Base-by-base conservation (phyloP, 2,888 invertebrate species). In the Lithophane socia region DNA sequence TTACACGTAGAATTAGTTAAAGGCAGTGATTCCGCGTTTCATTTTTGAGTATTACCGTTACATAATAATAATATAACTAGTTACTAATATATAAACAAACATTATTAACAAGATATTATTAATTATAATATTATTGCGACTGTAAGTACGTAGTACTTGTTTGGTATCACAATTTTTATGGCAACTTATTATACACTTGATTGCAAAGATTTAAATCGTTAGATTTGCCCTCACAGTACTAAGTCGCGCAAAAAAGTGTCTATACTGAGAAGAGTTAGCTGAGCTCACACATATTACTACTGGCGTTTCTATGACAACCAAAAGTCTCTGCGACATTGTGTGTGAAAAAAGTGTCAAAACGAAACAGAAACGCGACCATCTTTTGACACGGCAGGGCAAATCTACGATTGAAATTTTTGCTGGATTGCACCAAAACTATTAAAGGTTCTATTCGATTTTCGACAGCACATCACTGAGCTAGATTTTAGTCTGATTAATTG, bases 131-230 rank as follows among this genome's bases (percentile, higher is more conserved):
- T 76, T 87, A 87, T 86, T 88, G 88, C 88, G 88, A 88, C 85
- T 88, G 73, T 78, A 71, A 84, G 87, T 88, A 89, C 89, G 65
- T 80, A 83, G 87, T 87, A 89, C 85, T 88, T 74, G 92, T 96
- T 96, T 96, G 95, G 95, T 96, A 96, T 96, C 95, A 96, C 95
- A 95, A 93, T 94, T 91, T 85, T 79, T 95, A 95, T 94, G 95
- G 95, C 94, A 94, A 92, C 94, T 91, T 91, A 91, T 84, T 86
- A 85, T 88, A 82, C 73, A 64, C 76, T 75, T 76, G 73, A 64
- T 63, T 72, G 73, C 87, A 86, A 52, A 52, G 52, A 52, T 52
- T 52, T 8, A 21, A 52, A 52, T 52, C 21, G 52, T 52, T 52
- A 21, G 52, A 52, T 52, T 21, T 52, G 52, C 52, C 21, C 8